A percentile compares a stretch with the other conserved stretches of the same genome.
These are phyloP conservation scores for Caenorhabditis sp. DNA, from an alignment of 2,888 invertebrate species.

Conservation along the genomic window DNA sequence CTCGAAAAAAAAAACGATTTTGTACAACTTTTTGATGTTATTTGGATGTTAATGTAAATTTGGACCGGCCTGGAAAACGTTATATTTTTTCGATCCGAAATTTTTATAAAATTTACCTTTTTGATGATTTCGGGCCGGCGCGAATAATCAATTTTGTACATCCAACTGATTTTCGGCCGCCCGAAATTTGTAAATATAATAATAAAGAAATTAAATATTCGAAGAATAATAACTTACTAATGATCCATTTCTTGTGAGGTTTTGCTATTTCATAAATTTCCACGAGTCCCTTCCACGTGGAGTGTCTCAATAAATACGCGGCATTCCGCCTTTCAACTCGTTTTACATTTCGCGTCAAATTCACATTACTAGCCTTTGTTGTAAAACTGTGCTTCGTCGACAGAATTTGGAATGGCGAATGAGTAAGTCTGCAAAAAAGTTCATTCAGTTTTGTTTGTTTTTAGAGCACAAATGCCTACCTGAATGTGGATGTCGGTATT, in stretches of 20 bases:
- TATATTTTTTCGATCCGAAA: too few species aligned
- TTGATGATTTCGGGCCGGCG: too few species aligned
- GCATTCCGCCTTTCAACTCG: conserved; percentile 23
- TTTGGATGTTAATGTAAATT: too few species aligned
- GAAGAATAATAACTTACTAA: conserved; percentile 11
- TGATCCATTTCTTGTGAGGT: conserved; percentile 23
- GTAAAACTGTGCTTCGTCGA: conserved; percentile 7
- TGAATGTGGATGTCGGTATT: conserved; percentile 19
- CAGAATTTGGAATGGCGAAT: neutral
- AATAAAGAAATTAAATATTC: neutral
- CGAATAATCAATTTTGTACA: too few species aligned
- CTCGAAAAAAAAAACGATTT: too few species aligned
- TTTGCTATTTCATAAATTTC: conserved; percentile 29
- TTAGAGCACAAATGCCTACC: neutral
- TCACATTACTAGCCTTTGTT: conserved; percentile 18
- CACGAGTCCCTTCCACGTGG: conserved; percentile 34
- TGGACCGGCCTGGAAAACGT: too few species aligned
- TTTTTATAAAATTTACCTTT: too few species aligned
- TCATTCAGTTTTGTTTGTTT: neutral
- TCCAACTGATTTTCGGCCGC: too few species aligned
- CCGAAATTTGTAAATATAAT: too few species aligned
- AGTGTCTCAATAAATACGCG: conserved; percentile 24
- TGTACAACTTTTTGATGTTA: too few species aligned
- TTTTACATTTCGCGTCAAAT: conserved; percentile 21
- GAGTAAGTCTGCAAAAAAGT: neutral